phyloP scores from a whole-genome alignment of 2,888 invertebrate genomes.

The Thera obeliscata region DNA sequence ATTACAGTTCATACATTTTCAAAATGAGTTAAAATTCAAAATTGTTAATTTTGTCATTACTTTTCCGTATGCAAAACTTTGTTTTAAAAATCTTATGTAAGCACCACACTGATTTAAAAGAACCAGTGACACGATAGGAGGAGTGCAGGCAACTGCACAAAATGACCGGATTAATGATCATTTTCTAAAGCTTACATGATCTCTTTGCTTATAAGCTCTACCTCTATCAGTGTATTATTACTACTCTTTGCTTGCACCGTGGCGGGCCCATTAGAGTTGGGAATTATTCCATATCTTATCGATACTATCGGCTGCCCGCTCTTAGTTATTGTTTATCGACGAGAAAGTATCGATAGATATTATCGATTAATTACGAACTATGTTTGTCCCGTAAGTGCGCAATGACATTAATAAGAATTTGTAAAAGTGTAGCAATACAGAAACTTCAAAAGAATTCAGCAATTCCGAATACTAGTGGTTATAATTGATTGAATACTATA shows the following conservation, averaged over 20 bases:
- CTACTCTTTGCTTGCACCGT: slow-evolving; percentile 50
- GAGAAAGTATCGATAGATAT: slow-evolving; percentile 69
- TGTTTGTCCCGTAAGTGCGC: slow-evolving; percentile 72
- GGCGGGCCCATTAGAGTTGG: slow-evolving; percentile 77
- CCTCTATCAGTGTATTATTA: slow-evolving; percentile 11
- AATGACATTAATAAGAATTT: slow-evolving; percentile 58
- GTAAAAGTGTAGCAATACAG: slow-evolving; percentile 17
- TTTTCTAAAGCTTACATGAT: background rate
- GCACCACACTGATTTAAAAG: no score
- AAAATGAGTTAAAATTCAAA: no score
- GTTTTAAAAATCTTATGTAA: no score
- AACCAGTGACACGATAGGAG: no score
- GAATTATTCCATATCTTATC: slow-evolving; percentile 80
- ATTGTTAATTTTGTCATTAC: no score
- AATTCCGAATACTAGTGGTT: background rate
- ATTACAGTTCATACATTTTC: no score
- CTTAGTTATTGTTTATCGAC: slow-evolving; percentile 81
- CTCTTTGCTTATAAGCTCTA: background rate
- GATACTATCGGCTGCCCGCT: slow-evolving; percentile 73
- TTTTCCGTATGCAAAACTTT: no score
- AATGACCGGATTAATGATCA: no score
- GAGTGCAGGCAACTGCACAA: no score
- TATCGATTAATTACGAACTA: slow-evolving; percentile 75
- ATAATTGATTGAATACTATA: background rate
- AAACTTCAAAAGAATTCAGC: background rate